phyloP scores from a whole-genome alignment of 2,888 invertebrate species.

The Caenorhabditis becei region DNA sequence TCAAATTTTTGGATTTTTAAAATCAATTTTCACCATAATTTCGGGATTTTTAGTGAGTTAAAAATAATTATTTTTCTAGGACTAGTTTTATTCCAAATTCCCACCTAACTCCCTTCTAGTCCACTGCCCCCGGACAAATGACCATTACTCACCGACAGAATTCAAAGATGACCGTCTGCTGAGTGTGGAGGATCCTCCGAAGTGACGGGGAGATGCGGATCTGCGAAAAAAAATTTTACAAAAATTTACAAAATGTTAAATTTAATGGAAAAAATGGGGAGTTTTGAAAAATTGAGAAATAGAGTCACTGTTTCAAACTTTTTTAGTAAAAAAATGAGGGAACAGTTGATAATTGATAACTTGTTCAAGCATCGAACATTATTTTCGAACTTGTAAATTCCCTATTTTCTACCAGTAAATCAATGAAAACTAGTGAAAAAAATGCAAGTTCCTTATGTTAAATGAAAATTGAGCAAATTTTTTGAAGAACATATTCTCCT shows the following conservation, averaged over 20 bases:
- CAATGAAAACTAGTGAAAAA: too few species aligned
- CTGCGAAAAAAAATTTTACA: conserved; percentile 59
- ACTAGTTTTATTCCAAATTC: too few species aligned
- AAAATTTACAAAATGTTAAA: background rate
- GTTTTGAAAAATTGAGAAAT: conserved; percentile 5
- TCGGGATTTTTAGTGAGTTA: conserved; percentile 4
- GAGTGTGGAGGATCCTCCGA: conserved; percentile 84
- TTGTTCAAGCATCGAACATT: too few species aligned
- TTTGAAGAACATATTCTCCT: too few species aligned
- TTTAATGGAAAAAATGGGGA: conserved; percentile 4
- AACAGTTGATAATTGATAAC: too few species aligned
- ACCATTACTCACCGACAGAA: conserved; percentile 83
- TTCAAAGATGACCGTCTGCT: conserved; percentile 86
- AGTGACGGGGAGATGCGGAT: conserved; percentile 79
- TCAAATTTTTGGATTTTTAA: too few species aligned
- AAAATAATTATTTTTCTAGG: conserved; percentile 2
- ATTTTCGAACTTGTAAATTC: too few species aligned
- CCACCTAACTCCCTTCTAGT: too few species aligned
- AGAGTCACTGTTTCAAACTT: conserved; percentile 5
- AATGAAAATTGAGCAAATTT: too few species aligned
- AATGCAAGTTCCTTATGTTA: too few species aligned
- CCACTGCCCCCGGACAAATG: too few species aligned
- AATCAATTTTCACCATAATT: background rate
- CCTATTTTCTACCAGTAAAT: too few species aligned
- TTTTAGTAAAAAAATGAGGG: background rate